Conservation (phyloP, 1,140 invertebrate species). For the Drosophila bifasciata region DNA sequence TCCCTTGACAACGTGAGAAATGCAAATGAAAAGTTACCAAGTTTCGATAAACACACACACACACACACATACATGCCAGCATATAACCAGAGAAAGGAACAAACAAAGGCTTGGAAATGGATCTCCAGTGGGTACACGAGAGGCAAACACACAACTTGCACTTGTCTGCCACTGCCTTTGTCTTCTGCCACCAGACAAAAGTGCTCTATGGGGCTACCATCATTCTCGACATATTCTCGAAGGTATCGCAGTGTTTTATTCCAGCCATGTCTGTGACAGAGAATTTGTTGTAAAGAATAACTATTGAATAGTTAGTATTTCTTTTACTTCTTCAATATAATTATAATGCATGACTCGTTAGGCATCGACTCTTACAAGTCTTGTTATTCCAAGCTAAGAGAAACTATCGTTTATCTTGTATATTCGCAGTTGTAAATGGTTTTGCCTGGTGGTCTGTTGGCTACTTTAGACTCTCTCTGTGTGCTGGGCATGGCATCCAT, state of each 20-base stretch:
- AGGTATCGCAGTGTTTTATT: too few relatives aligned
- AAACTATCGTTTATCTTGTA: too few relatives aligned
- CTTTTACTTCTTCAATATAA: too few relatives aligned
- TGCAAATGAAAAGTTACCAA: slow-evolving; percentile 68
- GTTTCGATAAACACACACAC: slow-evolving; percentile 43
- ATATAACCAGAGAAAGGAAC: slow-evolving; percentile 42
- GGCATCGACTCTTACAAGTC: too few relatives aligned
- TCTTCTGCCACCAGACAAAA: neutral
- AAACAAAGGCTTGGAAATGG: slow-evolving; percentile 66
- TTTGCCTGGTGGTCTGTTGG: neutral
- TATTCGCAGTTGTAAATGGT: too few relatives aligned
- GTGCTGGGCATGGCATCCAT: slow-evolving; percentile 10
- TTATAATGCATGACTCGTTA: too few relatives aligned
- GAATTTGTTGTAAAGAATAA: too few relatives aligned
- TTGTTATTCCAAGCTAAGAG: too few relatives aligned
- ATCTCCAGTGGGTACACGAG: slow-evolving; percentile 9
- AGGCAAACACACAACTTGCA: slow-evolving; percentile 3
- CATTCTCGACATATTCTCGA: too few relatives aligned
- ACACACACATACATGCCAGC: neutral
- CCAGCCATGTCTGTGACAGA: too few relatives aligned
- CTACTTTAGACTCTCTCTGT: slow-evolving; percentile 20
- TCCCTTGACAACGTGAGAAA: slow-evolving; percentile 69
- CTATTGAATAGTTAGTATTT: too few relatives aligned
- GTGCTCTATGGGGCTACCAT: neutral
- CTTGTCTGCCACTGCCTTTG: slow-evolving; percentile 20